Evolutionary conservation across 2,888 invertebrate species (phyloP).

Genomic region (Octonoba sinensis): DNA sequence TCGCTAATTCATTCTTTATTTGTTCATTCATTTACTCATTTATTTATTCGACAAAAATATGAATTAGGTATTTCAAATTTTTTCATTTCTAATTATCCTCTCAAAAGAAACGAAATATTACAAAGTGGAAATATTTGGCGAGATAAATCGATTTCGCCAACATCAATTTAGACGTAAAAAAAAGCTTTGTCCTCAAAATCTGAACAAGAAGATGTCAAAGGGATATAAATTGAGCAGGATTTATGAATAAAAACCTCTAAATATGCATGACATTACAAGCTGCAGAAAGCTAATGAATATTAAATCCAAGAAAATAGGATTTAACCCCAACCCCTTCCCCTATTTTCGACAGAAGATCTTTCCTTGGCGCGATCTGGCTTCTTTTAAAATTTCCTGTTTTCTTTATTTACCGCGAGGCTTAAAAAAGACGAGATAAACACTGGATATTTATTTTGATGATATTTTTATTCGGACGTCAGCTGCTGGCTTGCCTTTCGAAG

Average conservation of each 20-base stretch:
- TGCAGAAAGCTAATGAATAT: slow-evolving; percentile 28
- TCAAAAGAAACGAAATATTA: too few species aligned
- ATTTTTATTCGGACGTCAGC: slow-evolving; percentile 24
- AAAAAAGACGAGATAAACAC: slow-evolving; percentile 17
- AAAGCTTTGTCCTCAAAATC: background rate
- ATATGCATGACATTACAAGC: slow-evolving; percentile 26
- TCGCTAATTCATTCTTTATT: too few species aligned
- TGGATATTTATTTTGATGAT: slow-evolving; percentile 19
- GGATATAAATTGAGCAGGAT: slow-evolving; percentile 1
- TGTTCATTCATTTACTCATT: too few species aligned
- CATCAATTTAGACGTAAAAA: too few species aligned
- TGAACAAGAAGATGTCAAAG: background rate
- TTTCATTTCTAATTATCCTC: too few species aligned
- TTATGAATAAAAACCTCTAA: slow-evolving; percentile 27
- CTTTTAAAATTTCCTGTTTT: too few species aligned
- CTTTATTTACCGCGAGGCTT: slow-evolving; percentile 3
- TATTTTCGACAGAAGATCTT: background rate
- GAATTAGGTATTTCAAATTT: too few species aligned
- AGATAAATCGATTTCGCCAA: too few species aligned
- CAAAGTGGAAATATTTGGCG: too few species aligned
- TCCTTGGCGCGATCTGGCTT: background rate
- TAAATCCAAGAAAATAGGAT: slow-evolving; percentile 26
- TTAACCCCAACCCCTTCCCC: background rate
- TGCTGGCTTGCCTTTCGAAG: slow-evolving; percentile 17
- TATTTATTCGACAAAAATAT: too few species aligned